These are phyloP conservation scores for Aspidoscelis tigris DNA, from an alignment of 2,113 vertebrate species.

Conservation along the genomic window DNA sequence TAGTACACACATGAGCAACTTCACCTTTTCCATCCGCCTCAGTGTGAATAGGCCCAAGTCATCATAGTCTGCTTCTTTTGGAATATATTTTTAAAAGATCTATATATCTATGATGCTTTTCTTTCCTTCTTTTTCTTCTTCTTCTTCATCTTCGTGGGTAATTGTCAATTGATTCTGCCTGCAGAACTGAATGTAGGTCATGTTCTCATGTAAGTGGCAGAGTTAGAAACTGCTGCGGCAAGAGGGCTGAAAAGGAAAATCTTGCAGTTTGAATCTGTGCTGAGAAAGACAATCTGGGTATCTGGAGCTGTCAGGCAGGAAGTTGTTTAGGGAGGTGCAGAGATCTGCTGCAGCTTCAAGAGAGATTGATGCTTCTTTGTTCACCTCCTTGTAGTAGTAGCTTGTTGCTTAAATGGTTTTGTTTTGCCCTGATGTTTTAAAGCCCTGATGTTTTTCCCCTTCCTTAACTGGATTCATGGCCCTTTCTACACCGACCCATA, in stretches of 20 bases:
- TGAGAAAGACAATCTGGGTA: neutral
- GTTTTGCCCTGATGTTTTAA: no score
- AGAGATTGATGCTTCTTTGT: no score
- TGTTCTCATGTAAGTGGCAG: neutral
- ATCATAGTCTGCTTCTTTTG: neutral
- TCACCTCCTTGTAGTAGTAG: no score
- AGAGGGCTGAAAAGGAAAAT: neutral
- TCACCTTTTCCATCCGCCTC: neutral
- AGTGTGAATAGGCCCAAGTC: neutral
- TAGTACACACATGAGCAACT: neutral
- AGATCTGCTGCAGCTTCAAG: neutral
- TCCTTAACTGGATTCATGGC: no score
- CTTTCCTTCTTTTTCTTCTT: no score
- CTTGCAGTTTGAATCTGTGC: neutral
- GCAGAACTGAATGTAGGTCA: neutral
- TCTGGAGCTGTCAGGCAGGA: neutral
- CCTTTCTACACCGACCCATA: no score
- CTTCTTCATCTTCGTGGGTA: neutral
- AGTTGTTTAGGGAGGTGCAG: neutral
- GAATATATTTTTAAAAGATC: no score
- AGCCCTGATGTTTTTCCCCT: no score
- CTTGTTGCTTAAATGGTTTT: no score
- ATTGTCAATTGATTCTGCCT: neutral
- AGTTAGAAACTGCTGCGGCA: neutral
- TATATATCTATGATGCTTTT: no score